Percentiles rank a stretch among this genome's conserved stretches.
Evolutionary conservation across 2,888 invertebrate genomes (phyloP).

Genomic region (Torymus auratus): DNA sequence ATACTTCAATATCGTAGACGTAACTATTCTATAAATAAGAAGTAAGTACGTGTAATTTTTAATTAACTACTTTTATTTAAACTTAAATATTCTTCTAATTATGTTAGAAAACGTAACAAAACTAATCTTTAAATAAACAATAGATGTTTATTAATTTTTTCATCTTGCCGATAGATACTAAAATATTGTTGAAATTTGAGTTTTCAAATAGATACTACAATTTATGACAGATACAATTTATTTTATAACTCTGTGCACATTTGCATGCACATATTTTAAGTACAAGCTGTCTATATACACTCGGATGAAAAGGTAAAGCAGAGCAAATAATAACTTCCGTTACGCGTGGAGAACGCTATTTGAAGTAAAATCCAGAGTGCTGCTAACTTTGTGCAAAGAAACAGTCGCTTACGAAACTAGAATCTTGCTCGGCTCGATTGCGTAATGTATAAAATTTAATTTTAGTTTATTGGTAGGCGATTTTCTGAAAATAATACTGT

Average conservation of each 20-base stretch:
- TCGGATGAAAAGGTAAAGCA: conserved; percentile 3
- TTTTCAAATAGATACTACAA: neutral
- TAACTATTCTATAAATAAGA: no score
- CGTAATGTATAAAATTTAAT: no score
- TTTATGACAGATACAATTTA: no score
- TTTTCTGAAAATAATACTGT: no score
- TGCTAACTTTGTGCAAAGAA: neutral
- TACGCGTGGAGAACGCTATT: neutral
- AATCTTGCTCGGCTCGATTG: no score
- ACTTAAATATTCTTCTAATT: no score
- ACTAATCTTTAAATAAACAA: no score
- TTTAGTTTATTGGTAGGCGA: no score
- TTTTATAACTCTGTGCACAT: neutral
- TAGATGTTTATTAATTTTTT: neutral
- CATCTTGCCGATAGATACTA: conserved; percentile 1
- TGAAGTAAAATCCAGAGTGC: neutral
- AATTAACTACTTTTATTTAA: no score
- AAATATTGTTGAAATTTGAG: neutral
- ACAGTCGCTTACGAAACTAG: neutral
- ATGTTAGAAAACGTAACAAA: no score
- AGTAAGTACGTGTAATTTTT: no score
- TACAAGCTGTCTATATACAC: neutral
- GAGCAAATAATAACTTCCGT: conserved; percentile 1
- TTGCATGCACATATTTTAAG: neutral
- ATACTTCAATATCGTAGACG: no score